Percentiles rank a stretch among this genome's conserved stretches.
phyloP scores from a whole-genome alignment of 2,888 invertebrate species.

The Latrodectus hesperus region DNA sequence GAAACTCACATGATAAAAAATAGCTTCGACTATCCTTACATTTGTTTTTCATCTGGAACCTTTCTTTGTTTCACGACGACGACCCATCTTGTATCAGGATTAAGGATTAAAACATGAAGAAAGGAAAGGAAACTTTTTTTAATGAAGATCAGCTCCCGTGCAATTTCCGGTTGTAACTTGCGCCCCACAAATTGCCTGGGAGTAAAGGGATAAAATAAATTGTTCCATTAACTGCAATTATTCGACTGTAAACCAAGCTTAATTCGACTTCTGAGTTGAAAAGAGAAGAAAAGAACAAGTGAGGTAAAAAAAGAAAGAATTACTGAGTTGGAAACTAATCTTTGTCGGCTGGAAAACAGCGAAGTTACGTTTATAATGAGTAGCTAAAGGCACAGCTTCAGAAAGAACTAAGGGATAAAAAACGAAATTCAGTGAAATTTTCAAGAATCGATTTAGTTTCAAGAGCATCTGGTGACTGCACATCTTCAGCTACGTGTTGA shows the following conservation, averaged over 20 bases:
- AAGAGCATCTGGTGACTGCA: too few relatives aligned
- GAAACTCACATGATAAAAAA: too few relatives aligned
- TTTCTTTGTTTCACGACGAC: too few relatives aligned
- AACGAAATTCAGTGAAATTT: too few relatives aligned
- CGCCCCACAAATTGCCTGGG: slow-evolving; percentile 41
- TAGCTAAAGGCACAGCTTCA: too few relatives aligned
- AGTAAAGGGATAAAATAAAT: slow-evolving; percentile 51
- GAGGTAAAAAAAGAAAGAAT: slow-evolving; percentile 13
- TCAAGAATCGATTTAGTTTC: too few relatives aligned
- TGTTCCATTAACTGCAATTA: slow-evolving; percentile 59
- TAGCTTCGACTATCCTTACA: too few relatives aligned
- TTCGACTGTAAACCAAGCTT: slow-evolving; percentile 56
- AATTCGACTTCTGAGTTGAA: slow-evolving; percentile 48
- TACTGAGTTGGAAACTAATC: slow-evolving; percentile 48
- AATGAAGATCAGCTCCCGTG: slow-evolving; percentile 40
- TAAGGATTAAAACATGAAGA: neutral
- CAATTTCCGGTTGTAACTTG: slow-evolving; percentile 55
- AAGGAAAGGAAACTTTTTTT: slow-evolving; percentile 16
- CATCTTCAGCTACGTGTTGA: too few relatives aligned
- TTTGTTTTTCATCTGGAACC: too few relatives aligned
- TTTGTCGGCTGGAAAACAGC: slow-evolving; percentile 29
- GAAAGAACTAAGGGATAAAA: too few relatives aligned
- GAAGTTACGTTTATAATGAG: slow-evolving; percentile 8
- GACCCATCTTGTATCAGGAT: too few relatives aligned
- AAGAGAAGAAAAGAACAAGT: slow-evolving; percentile 29